Conservation (phyloP, 2,888 invertebrate species). For the Calephelis perditalis region DNA sequence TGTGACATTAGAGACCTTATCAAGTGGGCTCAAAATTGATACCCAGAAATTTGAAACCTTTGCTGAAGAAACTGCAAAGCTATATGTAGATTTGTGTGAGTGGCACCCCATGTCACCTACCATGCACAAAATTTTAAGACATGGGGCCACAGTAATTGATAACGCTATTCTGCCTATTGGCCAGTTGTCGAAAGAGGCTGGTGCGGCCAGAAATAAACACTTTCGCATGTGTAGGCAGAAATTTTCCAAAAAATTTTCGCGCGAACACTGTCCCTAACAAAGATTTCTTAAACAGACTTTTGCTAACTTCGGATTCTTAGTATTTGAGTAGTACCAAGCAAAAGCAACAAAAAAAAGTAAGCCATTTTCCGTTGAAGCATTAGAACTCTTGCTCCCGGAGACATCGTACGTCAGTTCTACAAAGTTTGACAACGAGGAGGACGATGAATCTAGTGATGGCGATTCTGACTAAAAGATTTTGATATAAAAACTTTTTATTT, state of each 20-base stretch:
- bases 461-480: no score
- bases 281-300: constrained; percentile 25
- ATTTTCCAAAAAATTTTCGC: constrained; percentile 33
- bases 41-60: constrained; percentile 29
- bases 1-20: constrained; percentile 31
- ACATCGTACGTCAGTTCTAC: no score
- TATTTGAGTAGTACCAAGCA: no score
- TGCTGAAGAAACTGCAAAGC: constrained; percentile 29
- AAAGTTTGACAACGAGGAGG: no score
- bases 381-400: no score
- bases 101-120: constrained; percentile 40
- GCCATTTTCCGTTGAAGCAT: no score
- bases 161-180: constrained; percentile 37
- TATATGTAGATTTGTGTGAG: constrained; percentile 37
- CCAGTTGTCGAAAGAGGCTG: constrained; percentile 28
- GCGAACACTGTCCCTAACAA: constrained; percentile 25
- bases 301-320: constrained; percentile 18
- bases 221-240: constrained; percentile 30
- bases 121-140: constrained; percentile 38
- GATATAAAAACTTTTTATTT: no score
- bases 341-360: neutral
- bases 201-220: constrained; percentile 35
- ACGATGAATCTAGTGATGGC: no score
- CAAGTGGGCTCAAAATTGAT: constrained; percentile 31
- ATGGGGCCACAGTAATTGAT: constrained; percentile 35